Conservation (phyloP, 2,113 vertebrate species). For the Ahaetulla prasina region DNA sequence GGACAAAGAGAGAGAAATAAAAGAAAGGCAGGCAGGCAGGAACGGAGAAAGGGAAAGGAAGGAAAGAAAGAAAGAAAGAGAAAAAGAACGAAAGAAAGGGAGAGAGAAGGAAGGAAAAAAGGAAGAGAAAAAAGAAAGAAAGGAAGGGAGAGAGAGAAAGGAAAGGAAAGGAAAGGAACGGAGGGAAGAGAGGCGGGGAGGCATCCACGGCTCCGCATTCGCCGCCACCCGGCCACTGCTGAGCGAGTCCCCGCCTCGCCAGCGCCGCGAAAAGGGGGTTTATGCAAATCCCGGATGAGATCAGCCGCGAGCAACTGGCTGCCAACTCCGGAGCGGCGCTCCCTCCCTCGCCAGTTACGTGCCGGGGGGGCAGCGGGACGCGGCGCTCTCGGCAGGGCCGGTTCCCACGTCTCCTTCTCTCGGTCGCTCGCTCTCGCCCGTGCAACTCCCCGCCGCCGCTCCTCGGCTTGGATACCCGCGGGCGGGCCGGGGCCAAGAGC, state of each 20-base stretch:
- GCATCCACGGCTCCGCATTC: neutral
- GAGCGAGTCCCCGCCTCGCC: neutral
- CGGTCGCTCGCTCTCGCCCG: neutral
- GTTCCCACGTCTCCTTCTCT: neutral
- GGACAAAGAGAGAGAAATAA: no score
- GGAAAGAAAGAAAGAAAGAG: no score
- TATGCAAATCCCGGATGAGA: constrained; percentile 11
- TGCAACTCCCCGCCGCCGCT: neutral
- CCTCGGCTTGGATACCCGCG: neutral
- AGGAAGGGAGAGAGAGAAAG: neutral
- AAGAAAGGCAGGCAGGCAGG: no score
- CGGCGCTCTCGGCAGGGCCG: neutral
- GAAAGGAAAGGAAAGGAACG: neutral
- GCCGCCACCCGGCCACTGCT: neutral
- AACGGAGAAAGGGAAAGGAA: no score
- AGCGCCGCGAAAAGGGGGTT: neutral
- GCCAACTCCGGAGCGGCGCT: neutral
- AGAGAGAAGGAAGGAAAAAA: rapidly evolving
- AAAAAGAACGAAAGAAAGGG: no score
- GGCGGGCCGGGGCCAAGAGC: neutral
- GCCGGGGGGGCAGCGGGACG: neutral
- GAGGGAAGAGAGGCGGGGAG: neutral
- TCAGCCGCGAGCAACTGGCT: constrained; percentile 7
- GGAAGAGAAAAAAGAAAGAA: no score
- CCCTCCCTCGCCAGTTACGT: neutral